phyloP scores from a whole-genome alignment of 2,888 invertebrate genomes.

The Agrochola circellaris region DNA sequence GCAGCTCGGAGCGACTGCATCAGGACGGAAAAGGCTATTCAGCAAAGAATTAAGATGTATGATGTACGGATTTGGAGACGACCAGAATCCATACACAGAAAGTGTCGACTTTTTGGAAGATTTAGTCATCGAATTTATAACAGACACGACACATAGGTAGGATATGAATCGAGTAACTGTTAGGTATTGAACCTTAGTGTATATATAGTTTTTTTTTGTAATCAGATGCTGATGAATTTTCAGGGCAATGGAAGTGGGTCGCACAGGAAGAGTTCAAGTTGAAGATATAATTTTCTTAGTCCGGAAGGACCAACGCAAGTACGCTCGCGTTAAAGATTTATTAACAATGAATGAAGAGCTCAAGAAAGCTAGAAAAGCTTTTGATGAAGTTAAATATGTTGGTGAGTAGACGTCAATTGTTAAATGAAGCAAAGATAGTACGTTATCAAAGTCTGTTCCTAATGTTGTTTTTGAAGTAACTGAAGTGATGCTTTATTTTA shows the following conservation, averaged over 20 bases:
- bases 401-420: constrained; percentile 89
- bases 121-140: constrained; percentile 98
- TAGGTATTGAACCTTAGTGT: neutral
- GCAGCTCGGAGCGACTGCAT: constrained; percentile 92
- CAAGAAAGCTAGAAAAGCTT: constrained; percentile 99
- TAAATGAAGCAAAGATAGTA: neutral
- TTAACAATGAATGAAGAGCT: constrained; percentile 99
- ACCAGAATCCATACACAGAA: constrained; percentile 99
- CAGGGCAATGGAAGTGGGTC: constrained; percentile 98
- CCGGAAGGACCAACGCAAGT: constrained; percentile 98
- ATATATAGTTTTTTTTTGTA: neutral
- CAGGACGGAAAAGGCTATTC: constrained; percentile 95
- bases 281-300: constrained; percentile 99
- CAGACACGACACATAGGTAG: constrained; percentile 93
- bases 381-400: constrained; percentile 99
- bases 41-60: constrained; percentile 98
- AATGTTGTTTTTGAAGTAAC: neutral
- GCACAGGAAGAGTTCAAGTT: constrained; percentile 98
- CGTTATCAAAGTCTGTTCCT: neutral
- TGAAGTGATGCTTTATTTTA: constrained; percentile 14
- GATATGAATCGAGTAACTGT: neutral
- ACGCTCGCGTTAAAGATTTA: constrained; percentile 98
- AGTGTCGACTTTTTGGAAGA: constrained; percentile 99
- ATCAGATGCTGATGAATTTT: constrained; percentile 37
- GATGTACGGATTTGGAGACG: constrained; percentile 99